phyloP scores from a whole-genome alignment of 2,113 vertebrate genomes.

The Talpa occidentalis region DNA sequence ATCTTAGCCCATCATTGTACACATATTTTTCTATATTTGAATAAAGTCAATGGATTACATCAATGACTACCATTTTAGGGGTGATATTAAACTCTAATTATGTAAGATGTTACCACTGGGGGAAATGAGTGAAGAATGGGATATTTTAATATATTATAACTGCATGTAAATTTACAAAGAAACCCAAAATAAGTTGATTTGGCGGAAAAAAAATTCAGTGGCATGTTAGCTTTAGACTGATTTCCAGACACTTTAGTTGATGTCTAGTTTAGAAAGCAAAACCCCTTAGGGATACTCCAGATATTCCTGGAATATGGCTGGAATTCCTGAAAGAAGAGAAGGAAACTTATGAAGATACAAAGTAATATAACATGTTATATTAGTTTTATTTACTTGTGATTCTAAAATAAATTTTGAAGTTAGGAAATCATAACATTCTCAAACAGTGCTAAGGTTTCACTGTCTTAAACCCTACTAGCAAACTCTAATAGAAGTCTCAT shows the following conservation, averaged over 20 bases:
- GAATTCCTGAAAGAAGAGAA: neutral
- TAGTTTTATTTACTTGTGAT: neutral
- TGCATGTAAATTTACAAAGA: neutral
- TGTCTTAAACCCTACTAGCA: neutral
- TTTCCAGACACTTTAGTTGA: neutral
- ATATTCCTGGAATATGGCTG: neutral
- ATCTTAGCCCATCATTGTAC: neutral
- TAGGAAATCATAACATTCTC: constrained; percentile 8
- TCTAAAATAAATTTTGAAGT: neutral
- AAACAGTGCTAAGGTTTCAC: neutral
- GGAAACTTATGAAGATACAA: neutral
- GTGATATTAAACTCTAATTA: neutral
- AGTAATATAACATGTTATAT: neutral
- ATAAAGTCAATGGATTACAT: neutral
- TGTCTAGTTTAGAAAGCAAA: constrained; percentile 21
- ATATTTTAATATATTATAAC: neutral
- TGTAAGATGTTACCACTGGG: neutral
- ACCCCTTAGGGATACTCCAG: neutral
- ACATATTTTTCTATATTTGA: neutral
- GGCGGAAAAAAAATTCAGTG: neutral
- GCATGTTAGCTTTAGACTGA: neutral
- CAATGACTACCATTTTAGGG: neutral
- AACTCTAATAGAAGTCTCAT: neutral
- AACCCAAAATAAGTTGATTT: too few relatives aligned
- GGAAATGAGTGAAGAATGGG: neutral